Percentiles rank a stretch among this genome's conserved stretches.
phyloP scores from a whole-genome alignment of 2,113 vertebrate genomes.

The Thryonomys swinderianus region DNA sequence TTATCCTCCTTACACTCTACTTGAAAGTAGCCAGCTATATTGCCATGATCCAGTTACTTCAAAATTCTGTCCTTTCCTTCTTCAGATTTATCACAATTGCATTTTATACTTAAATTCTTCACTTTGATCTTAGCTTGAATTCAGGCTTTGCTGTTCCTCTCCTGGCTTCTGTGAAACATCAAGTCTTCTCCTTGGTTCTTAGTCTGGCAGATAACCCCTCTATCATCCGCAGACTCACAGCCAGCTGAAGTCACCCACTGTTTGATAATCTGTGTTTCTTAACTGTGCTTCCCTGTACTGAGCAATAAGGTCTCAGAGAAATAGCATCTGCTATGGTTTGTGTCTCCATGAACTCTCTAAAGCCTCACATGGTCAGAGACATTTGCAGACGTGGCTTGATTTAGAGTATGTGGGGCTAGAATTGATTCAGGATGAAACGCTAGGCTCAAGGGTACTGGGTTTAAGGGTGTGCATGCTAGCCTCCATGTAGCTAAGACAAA shows the following conservation, averaged over 20 bases:
- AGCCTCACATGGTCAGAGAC: no score
- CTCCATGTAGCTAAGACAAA: no score
- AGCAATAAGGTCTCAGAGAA: background rate
- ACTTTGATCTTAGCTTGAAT: no score
- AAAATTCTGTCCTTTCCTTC: background rate
- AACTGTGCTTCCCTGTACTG: no score
- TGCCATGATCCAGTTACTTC: background rate
- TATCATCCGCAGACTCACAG: background rate
- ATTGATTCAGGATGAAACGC: no score
- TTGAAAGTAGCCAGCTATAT: background rate
- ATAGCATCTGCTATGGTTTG: background rate
- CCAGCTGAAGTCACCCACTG: background rate
- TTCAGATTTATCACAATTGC: background rate
- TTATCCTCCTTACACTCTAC: background rate
- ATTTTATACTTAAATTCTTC: background rate
- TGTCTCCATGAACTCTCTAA: no score
- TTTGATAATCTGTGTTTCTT: background rate
- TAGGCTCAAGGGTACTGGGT: no score
- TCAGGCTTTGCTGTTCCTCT: background rate
- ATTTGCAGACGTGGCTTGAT: no score
- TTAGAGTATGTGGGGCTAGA: no score
- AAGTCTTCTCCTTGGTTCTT: no score
- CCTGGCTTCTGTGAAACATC: fast-evolving
- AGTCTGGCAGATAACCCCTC: fast-evolving
- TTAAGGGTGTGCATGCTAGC: no score